Base-by-base conservation (phyloP, 2,113 vertebrate species). In the Limanda limanda region DNA sequence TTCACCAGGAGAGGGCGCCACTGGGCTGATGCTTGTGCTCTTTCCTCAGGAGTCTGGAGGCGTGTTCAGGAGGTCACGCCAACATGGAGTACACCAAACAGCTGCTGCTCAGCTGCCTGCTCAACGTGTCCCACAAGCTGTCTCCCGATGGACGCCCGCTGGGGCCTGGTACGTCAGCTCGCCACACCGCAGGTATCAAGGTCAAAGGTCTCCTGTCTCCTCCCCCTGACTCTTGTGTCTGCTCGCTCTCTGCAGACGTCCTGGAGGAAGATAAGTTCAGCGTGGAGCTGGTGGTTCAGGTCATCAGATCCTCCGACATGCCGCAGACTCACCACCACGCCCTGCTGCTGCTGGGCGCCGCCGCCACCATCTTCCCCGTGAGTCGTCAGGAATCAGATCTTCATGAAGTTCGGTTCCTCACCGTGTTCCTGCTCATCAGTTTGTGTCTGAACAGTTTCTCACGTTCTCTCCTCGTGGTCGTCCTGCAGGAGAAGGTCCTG, bases 301-400 rank as follows among this genome's bases (percentile, higher is more conserved):
- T 96, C 74, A 94, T 99, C 77, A 89, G 98, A 54, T 77, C 92
- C 10, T 97, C 98, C 0, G 94, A 96, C 89, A 93, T 97, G 93
- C 97, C 98, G 0, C 98, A 99, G 86, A 99, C 97, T 0, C 97
- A 99, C 71, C 97, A 99, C 84, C 97, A 99, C 3, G 97, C 97
- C 0, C 94, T 99, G 45, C 94, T 98, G 20, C 96, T 99, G 73
- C 91, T 99, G 68, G 95, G 96, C 5, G 76, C 95, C 5, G 94
- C 94, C 40, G 98, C 98, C 55, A 78, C 94, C 68, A 97, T 99
- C 83, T 99, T 98, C 90, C 98, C 98, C 0, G 98, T 99, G 83
- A 95, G 96, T n/a, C 0, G 47, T 15, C 47, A 37, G 35, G 35
- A 37, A 37, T 2, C 35, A 5, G 35, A 37, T 37, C 35, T 1